A percentile compares a stretch with the other conserved stretches of the same genome.
Evolutionary conservation across 2,113 vertebrate genomes (phyloP).

Genomic region (Sciurus niger): DNA sequence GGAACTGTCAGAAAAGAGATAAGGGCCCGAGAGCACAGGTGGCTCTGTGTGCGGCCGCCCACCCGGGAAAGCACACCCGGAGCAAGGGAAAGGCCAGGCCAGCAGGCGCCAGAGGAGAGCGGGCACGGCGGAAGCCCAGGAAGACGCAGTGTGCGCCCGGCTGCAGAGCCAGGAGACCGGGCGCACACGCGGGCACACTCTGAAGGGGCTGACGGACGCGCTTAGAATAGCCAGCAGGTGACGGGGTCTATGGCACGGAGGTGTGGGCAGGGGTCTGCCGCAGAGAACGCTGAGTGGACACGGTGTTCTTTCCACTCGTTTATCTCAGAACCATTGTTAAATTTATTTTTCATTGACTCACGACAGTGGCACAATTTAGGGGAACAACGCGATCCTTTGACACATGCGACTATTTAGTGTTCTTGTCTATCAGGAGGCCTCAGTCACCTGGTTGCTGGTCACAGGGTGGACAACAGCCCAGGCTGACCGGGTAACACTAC

Average conservation of each 20-base stretch:
- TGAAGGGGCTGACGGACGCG: neutral
- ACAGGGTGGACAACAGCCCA: neutral
- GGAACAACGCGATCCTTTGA: neutral
- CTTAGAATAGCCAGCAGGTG: neutral
- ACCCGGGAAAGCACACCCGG: neutral
- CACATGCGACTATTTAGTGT: neutral
- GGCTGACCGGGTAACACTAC: neutral
- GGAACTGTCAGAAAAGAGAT: neutral
- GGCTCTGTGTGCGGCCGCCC: neutral
- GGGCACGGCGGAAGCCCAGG: neutral
- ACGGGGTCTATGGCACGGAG: neutral
- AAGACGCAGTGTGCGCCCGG: neutral
- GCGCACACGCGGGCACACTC: neutral
- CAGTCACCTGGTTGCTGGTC: conserved; percentile 13
- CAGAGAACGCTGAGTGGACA: neutral
- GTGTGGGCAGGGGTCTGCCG: neutral
- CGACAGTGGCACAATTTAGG: neutral
- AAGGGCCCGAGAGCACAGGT: neutral
- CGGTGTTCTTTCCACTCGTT: neutral
- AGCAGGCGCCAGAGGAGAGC: neutral
- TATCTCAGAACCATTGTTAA: neutral
- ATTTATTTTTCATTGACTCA: neutral
- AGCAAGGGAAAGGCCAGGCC: neutral
- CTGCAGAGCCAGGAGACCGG: neutral
- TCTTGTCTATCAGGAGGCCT: neutral